Evolutionary conservation across 2,888 invertebrate genomes (phyloP).

Genomic region (Nudaria mundana): DNA sequence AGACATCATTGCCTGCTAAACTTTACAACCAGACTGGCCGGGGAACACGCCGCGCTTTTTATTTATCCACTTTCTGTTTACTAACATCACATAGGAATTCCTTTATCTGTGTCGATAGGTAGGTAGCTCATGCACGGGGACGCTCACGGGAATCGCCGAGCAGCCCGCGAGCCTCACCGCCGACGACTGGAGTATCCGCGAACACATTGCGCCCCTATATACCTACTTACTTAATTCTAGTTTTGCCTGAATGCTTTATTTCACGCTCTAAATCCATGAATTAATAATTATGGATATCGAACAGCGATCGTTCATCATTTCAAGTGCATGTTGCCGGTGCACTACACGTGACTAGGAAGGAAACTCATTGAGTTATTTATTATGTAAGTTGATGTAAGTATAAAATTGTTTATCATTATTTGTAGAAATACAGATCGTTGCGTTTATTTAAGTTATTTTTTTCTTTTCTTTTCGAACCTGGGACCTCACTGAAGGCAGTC

Average conservation of each 20-base stretch:
- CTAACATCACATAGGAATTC: constrained; percentile 71
- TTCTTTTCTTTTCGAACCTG: too few relatives aligned
- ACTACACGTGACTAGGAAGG: constrained; percentile 34
- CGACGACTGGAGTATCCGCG: constrained; percentile 56
- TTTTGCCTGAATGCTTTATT: constrained; percentile 69
- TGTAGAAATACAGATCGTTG: too few relatives aligned
- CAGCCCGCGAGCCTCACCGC: constrained; percentile 48
- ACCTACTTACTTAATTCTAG: constrained; percentile 66
- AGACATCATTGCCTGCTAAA: constrained; percentile 60
- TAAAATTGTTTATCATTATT: too few relatives aligned
- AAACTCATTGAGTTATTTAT: too few relatives aligned
- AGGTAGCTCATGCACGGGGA: constrained; percentile 27
- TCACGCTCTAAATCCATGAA: constrained; percentile 76
- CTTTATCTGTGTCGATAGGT: constrained; percentile 48
- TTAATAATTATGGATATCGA: constrained; percentile 64
- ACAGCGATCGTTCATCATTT: constrained; percentile 28
- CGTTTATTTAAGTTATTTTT: too few relatives aligned
- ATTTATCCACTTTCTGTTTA: constrained; percentile 75
- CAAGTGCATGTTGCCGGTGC: constrained; percentile 7
- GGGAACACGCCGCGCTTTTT: constrained; percentile 56
- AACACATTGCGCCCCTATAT: constrained; percentile 68
- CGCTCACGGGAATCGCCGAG: constrained; percentile 35
- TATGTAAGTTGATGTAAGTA: too few relatives aligned
- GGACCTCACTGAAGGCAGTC: too few relatives aligned
- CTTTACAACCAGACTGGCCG: constrained; percentile 62